Conservation (phyloP, 1,140 invertebrate species). For the Coelopa frigida region DNA sequence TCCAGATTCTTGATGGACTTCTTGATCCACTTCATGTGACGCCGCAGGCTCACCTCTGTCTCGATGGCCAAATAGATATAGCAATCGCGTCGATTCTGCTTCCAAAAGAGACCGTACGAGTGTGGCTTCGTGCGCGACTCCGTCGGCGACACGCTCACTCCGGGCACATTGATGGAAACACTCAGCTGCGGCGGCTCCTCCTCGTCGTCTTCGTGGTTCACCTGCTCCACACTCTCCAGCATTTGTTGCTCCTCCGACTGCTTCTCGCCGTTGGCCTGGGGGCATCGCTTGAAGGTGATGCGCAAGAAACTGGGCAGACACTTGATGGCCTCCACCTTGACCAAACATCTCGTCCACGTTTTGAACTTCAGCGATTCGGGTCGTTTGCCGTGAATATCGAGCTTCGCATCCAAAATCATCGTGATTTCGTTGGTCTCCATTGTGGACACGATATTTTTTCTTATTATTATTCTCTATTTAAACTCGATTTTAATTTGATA, state of each 20-base stretch:
- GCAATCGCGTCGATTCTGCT: conserved; percentile 40
- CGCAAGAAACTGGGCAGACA: conserved; percentile 41
- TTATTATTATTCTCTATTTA: background rate
- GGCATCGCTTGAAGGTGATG: conserved; percentile 23
- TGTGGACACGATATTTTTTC: background rate
- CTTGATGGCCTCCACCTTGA: conserved; percentile 44
- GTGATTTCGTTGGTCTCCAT: conserved; percentile 42
- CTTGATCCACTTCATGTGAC: conserved; percentile 44
- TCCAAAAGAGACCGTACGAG: conserved; percentile 41
- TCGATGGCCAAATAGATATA: conserved; percentile 41
- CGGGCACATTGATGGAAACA: conserved; percentile 39
- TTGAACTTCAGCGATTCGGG: conserved; percentile 32
- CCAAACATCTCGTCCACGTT: conserved; percentile 36
- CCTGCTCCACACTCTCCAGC: conserved; percentile 2
- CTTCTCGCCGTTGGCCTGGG: conserved; percentile 4
- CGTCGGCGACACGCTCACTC: conserved; percentile 31
- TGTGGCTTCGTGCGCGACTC: conserved; percentile 37
- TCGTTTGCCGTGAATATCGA: conserved; percentile 41
- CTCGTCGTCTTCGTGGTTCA: conserved; percentile 12
- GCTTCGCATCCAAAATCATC: conserved; percentile 41
- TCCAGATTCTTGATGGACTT: conserved; percentile 43
- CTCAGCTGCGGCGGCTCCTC: conserved; percentile 14
- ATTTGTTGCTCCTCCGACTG: background rate
- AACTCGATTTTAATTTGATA: too few relatives aligned
- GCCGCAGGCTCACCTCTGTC: conserved; percentile 27